Evolutionary conservation across 2,888 invertebrate species (phyloP).

Genomic region (Orthosia gracilis): DNA sequence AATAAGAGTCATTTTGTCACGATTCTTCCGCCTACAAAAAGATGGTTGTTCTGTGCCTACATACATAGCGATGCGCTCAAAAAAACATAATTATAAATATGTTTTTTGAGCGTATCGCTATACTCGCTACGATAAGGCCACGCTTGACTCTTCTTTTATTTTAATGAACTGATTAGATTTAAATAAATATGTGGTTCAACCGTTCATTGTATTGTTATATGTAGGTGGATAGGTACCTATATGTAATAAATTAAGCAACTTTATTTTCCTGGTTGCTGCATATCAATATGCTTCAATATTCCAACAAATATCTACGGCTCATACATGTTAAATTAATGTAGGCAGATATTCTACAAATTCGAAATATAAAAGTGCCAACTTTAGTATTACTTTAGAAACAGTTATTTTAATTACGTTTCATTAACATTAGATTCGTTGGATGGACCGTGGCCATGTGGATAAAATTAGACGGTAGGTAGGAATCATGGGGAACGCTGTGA

Average conservation of each 20-base stretch:
- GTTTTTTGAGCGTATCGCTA: no score
- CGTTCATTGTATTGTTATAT: neutral
- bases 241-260: conserved; percentile 6
- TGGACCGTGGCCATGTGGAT: neutral
- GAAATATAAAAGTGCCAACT: conserved; percentile 12
- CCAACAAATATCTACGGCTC: neutral
- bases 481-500: no score
- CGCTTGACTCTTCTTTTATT: neutral
- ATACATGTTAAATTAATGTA: conserved; percentile 2
- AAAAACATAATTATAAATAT: no score
- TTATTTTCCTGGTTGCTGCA: conserved; percentile 26
- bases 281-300: conserved; percentile 7
- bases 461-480: neutral
- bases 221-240: neutral
- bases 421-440: neutral
- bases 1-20: no score
- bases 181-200: neutral
- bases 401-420: neutral
- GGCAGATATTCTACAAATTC: neutral
- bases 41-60: no score
- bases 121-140: no score
- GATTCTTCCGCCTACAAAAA: no score
- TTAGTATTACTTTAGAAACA: neutral
- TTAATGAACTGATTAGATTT: conserved; percentile 22
- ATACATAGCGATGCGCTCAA: no score